Base-by-base conservation (phyloP, 2,797 vertebrate species). In the Macropodus opercularis region DNA sequence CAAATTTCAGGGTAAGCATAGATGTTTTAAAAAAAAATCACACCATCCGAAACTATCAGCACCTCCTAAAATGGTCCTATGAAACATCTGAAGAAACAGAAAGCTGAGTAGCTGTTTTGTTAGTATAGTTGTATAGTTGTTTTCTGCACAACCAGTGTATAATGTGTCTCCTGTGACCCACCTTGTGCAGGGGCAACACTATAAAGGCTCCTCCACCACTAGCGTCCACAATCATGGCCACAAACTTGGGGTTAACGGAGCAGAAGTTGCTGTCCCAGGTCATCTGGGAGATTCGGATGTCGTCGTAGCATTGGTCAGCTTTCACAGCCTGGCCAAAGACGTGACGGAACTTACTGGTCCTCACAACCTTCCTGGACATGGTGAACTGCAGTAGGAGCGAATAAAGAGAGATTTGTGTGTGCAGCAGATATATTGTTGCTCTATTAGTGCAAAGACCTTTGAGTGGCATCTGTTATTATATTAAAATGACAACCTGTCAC, bases 211-310 rank as follows among this genome's bases (percentile, higher is more conserved):
- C 95, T 31, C 95, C 95, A 0, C 95, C 95, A 0, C 95, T 96
- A 85, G 95, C 95, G 13, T 96, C 95, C 76, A 96, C 95, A 27
- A 97, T 94, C 84, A 96, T 94, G 87, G 95, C 94, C 87, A 97
- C 87, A 19, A 96, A 97, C 62, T 95, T 96, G 68, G 95, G 95
- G 90, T 97, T 97, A 42, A 96, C 94, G 0, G 94, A 70, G 70
- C 95, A 97, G 90, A 97, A 96, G 83, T 93, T 94, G 81, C 95
- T 95, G 89, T 97, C 95, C 95, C 95, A 97, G 26, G 95, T 97
- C 92, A 94, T 96, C 90, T 96, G 95, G 24, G 95, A 96, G 81
- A 97, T 95, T 0, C 95, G 90, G 69, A 97, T 95, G 77, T 97
- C 95, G 54, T 97, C 95, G 53, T 97, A 97, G 85, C 95, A 96